A percentile compares a stretch with the other conserved stretches of the same genome.
Evolutionary conservation across 2,113 vertebrate genomes (phyloP).

Genomic region (Hassar affinis): DNA sequence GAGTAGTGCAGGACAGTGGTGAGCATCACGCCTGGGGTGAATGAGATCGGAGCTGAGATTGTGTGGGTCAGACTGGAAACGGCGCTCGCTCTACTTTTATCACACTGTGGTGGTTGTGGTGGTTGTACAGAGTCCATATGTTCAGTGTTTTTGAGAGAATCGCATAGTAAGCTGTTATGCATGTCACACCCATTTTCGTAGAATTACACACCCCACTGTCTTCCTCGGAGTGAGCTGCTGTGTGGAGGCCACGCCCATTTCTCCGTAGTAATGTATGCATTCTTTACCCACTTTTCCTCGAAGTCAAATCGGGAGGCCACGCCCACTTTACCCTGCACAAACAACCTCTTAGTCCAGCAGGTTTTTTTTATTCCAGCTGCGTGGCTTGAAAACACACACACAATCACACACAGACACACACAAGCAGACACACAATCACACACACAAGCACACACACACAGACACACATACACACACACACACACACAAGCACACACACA

Average conservation of each 20-base stretch:
- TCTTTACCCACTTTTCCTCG: neutral
- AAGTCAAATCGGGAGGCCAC: constrained; percentile 62
- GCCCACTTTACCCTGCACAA: constrained; percentile 56
- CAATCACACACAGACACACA: neutral
- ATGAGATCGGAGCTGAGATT: neutral
- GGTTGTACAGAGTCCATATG: neutral
- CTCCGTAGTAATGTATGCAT: neutral
- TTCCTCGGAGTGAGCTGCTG: neutral
- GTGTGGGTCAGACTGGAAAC: neutral
- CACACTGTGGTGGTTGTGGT: neutral
- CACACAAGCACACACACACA: too few relatives aligned
- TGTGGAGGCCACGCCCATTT: neutral
- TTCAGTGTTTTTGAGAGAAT: neutral
- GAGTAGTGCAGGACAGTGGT: neutral
- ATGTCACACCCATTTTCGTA: constrained; percentile 26
- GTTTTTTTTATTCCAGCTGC: neutral
- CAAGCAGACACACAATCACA: too few relatives aligned
- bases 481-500: too few relatives aligned
- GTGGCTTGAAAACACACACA: neutral
- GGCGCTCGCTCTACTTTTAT: neutral
- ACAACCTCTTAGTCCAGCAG: constrained; percentile 44
- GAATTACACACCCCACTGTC: neutral
- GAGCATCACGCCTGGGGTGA: neutral
- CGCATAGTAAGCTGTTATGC: neutral
- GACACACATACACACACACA: neutral